A percentile compares a stretch with the other conserved stretches of the same genome.
Evolutionary conservation across 2,797 vertebrate genomes (phyloP).

Genomic region (Sciaenops ocellatus): DNA sequence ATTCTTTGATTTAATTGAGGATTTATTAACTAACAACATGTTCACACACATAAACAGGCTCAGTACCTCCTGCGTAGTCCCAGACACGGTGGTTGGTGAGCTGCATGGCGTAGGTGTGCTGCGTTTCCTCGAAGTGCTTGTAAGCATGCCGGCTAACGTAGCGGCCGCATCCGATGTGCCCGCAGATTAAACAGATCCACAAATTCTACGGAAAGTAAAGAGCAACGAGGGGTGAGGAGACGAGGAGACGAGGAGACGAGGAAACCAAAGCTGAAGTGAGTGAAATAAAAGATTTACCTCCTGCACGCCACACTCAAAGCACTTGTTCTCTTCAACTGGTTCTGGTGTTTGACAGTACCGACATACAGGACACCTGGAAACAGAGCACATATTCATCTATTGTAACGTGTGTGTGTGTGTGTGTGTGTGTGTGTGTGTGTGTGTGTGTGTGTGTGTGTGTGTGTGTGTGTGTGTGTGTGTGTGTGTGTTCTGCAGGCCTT

Average conservation of each 20-base stretch:
- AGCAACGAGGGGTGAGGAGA: accelerated
- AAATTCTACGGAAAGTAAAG: conserved; percentile 87
- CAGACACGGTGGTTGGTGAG: conserved; percentile 98
- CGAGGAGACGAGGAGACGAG: too few relatives aligned
- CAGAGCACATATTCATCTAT: conserved; percentile 29
- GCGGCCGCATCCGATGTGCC: conserved; percentile 97
- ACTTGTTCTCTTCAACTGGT: conserved; percentile 98
- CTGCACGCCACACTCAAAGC: conserved; percentile 98
- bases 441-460: not conserved
- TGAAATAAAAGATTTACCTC: conserved; percentile 84
- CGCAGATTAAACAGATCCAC: conserved; percentile 98
- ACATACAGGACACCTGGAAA: conserved; percentile 95
- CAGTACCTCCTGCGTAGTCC: conserved; percentile 97
- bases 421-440: not conserved
- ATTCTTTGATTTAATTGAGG: not conserved
- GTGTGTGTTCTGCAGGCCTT: conserved; percentile 13
- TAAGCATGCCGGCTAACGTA: conserved; percentile 97
- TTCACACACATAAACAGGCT: not conserved
- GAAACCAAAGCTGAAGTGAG: not conserved
- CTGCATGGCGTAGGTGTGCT: conserved; percentile 99
- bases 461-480: not conserved
- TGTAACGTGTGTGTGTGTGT: conserved; percentile 27
- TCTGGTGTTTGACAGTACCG: conserved; percentile 98
- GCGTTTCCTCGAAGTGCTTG: conserved; percentile 98
- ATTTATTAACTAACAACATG: too few relatives aligned